phyloP scores from a whole-genome alignment of 1,140 invertebrate genomes.

The Oreohelix idahoensis region DNA sequence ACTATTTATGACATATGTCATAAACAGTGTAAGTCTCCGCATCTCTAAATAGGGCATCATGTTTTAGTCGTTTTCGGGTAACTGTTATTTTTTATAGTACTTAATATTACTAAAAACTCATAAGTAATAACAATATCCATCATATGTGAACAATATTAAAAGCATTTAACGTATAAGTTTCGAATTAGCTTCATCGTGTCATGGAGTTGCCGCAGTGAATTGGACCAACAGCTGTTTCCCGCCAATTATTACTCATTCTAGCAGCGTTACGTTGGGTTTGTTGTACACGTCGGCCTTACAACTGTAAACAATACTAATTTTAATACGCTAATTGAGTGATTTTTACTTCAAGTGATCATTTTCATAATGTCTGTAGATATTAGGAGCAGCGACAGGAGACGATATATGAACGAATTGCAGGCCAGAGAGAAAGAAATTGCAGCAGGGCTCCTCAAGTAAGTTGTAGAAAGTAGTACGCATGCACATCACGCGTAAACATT shows the following conservation, averaged over 20 bases:
- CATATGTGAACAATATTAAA: neutral
- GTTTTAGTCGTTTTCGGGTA: constrained; percentile 45
- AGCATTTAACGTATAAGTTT: neutral
- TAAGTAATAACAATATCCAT: neutral
- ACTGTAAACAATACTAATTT: neutral
- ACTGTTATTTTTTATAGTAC: neutral
- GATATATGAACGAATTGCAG: constrained; percentile 53
- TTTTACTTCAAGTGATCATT: neutral
- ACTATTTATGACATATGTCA: constrained; percentile 38
- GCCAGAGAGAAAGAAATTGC: constrained; percentile 57
- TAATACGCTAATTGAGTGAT: neutral
- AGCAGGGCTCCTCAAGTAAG: constrained; percentile 59
- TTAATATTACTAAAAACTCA: neutral
- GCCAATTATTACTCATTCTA: constrained; percentile 69
- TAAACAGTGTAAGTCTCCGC: constrained; percentile 41
- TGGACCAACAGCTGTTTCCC: constrained; percentile 69
- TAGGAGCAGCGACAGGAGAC: constrained; percentile 52
- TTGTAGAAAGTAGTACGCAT: constrained; percentile 30
- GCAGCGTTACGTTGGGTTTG: constrained; percentile 54
- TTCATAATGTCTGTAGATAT: constrained; percentile 58
- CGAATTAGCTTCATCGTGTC: neutral
- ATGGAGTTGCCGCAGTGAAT: constrained; percentile 53
- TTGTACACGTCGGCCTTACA: constrained; percentile 45
- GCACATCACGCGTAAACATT: neutral
- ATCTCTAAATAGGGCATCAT: constrained; percentile 53